Evolutionary conservation across 2,888 invertebrate genomes (phyloP).

Genomic region (Pristionchus exspectatus): DNA sequence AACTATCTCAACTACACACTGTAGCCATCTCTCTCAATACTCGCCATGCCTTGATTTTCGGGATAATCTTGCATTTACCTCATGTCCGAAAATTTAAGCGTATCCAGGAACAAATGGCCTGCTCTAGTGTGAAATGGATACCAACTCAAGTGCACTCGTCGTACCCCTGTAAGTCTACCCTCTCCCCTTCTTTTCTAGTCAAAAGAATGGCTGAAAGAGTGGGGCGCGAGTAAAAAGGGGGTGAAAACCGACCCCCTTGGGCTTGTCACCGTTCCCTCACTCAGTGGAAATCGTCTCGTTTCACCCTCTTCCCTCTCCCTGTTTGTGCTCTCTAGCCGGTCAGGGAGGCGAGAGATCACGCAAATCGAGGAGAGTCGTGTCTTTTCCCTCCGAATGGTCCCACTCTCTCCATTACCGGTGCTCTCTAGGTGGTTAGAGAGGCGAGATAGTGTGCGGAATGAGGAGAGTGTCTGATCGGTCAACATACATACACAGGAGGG

Average conservation of each 20-base stretch:
- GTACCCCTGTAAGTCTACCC: background rate
- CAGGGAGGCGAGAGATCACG: background rate
- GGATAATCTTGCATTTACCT: too few species aligned
- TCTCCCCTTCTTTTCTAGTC: background rate
- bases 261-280: constrained; percentile 5
- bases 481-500: constrained; percentile 32
- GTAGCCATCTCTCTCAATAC: too few species aligned
- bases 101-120: too few species aligned
- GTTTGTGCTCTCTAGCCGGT: background rate
- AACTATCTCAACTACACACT: too few species aligned
- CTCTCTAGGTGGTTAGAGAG: background rate
- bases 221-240: background rate
- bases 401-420: background rate
- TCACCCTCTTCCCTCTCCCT: background rate
- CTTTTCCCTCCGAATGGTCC: background rate
- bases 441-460: background rate
- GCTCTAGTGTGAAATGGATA: too few species aligned
- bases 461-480: background rate
- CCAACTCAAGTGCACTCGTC: background rate
- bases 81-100: too few species aligned
- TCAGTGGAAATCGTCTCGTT: background rate
- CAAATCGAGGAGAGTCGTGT: background rate
- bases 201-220: constrained; percentile 17
- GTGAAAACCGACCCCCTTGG: constrained; percentile 37
- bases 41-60: too few species aligned